phyloP scores from a whole-genome alignment of 2,888 invertebrate species.

The Galeopsomyia nigrocyanea region DNA sequence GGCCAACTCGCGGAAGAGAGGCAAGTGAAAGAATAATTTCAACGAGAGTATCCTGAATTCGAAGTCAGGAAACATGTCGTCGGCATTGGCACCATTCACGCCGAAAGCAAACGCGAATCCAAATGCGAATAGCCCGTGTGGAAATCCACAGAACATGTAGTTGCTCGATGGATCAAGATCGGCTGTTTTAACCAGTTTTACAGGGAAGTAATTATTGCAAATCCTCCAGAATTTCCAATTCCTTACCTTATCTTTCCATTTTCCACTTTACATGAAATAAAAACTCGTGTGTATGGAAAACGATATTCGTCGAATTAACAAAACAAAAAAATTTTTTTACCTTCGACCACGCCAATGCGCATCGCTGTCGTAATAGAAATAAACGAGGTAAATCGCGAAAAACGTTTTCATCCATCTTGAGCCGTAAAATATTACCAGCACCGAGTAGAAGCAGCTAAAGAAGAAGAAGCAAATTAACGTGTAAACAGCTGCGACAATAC shows the following conservation, averaged over 20 bases:
- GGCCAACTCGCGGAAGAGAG: conserved; percentile 79
- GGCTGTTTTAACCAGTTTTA: conserved; percentile 83
- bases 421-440: conserved; percentile 73
- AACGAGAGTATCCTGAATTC: conserved; percentile 76
- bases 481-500: too few species aligned
- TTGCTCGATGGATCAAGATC: conserved; percentile 85
- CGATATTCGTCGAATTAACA: too few species aligned
- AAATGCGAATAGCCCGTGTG: conserved; percentile 89
- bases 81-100: conserved; percentile 74
- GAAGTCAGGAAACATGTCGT: conserved; percentile 75
- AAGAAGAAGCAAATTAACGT: too few species aligned
- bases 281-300: background rate
- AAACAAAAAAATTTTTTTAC: conserved; percentile 63
- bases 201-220: conserved; percentile 87
- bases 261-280: background rate
- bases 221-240: conserved; percentile 79
- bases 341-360: conserved; percentile 71
- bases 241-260: conserved; percentile 62
- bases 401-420: conserved; percentile 71
- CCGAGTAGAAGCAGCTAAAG: conserved; percentile 70
- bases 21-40: conserved; percentile 79
- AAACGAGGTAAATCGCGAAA: conserved; percentile 73
- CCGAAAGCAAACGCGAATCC: conserved; percentile 86
- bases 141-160: conserved; percentile 89
- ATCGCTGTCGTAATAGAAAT: conserved; percentile 72